Evolutionary conservation across 2,888 invertebrate genomes (phyloP).

Genomic region (Thecophora atra): DNA sequence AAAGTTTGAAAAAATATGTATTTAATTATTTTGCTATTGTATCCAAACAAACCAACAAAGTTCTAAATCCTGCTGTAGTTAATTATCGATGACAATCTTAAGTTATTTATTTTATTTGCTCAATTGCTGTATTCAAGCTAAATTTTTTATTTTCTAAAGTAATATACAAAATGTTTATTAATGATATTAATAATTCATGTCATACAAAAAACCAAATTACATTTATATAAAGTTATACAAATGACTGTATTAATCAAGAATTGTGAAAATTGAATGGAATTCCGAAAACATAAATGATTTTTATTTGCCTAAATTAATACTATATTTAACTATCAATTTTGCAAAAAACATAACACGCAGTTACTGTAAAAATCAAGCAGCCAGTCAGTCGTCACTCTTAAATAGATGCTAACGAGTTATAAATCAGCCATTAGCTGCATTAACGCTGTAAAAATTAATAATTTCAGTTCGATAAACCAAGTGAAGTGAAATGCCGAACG

Average conservation of each 20-base stretch:
- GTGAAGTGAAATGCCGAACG: too few species aligned
- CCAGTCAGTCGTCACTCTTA: not conserved
- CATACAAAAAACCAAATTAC: slow-evolving; percentile 40
- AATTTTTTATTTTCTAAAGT: slow-evolving; percentile 42
- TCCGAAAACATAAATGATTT: not conserved
- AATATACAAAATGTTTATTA: slow-evolving; percentile 24
- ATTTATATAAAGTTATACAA: slow-evolving; percentile 38
- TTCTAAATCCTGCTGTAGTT: slow-evolving; percentile 21
- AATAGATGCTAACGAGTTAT: slow-evolving; percentile 3
- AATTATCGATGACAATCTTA: slow-evolving; percentile 2
- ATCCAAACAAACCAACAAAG: slow-evolving; percentile 16
- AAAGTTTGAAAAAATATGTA: not conserved
- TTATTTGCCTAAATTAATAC: not conserved
- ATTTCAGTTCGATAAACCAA: not conserved
- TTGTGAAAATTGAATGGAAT: slow-evolving; percentile 1
- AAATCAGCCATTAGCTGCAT: not conserved
- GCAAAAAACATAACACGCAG: too few species aligned
- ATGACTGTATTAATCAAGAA: slow-evolving; percentile 33
- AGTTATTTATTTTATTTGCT: slow-evolving; percentile 30
- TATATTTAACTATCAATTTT: too few species aligned
- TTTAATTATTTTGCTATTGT: slow-evolving; percentile 33
- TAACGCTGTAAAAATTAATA: slow-evolving; percentile 21
- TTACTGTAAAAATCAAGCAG: too few species aligned
- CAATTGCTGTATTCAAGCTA: slow-evolving; percentile 22
- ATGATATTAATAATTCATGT: slow-evolving; percentile 46